phyloP scores from a whole-genome alignment of 2,888 invertebrate genomes.

The Thelaira solivaga region DNA sequence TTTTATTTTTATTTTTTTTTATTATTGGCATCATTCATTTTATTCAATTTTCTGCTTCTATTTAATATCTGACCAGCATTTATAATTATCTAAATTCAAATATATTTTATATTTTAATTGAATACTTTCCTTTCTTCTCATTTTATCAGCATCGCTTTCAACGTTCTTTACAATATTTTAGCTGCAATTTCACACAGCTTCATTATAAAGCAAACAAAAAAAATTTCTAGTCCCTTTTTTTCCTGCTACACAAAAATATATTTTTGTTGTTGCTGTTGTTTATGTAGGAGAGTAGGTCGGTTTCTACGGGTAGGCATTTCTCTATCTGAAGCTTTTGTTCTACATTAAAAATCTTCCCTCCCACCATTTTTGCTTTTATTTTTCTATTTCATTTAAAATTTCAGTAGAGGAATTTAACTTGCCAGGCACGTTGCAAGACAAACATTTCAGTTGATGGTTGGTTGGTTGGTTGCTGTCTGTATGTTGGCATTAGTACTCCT shows the following conservation, averaged over 20 bases:
- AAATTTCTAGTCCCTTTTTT: constrained; percentile 2
- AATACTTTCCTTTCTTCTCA: constrained; percentile 19
- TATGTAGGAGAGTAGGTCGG: background rate
- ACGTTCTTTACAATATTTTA: background rate
- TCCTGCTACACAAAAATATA: constrained; percentile 11
- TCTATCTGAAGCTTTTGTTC: constrained; percentile 31
- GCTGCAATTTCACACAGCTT: constrained; percentile 26
- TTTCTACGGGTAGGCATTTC: background rate
- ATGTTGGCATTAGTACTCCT: background rate
- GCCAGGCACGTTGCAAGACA: constrained; percentile 59
- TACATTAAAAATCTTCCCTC: constrained; percentile 32
- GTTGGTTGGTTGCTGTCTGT: background rate
- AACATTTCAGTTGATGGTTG: constrained; percentile 30
- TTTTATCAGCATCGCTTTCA: background rate
- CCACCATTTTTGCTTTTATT: constrained; percentile 29
- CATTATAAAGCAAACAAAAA: constrained; percentile 7
- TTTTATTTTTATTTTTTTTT: background rate
- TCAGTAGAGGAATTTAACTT: constrained; percentile 46
- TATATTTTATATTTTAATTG: constrained; percentile 48
- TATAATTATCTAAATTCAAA: constrained; percentile 28
- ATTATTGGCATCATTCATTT: constrained; percentile 6
- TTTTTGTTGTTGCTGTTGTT: constrained; percentile 32
- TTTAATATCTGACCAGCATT: constrained; percentile 56
- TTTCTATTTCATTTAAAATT: constrained; percentile 24
- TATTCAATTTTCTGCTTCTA: constrained; percentile 32